Base-by-base conservation (phyloP, 2,113 vertebrate genomes). In the Hippocampus abdominalis region DNA sequence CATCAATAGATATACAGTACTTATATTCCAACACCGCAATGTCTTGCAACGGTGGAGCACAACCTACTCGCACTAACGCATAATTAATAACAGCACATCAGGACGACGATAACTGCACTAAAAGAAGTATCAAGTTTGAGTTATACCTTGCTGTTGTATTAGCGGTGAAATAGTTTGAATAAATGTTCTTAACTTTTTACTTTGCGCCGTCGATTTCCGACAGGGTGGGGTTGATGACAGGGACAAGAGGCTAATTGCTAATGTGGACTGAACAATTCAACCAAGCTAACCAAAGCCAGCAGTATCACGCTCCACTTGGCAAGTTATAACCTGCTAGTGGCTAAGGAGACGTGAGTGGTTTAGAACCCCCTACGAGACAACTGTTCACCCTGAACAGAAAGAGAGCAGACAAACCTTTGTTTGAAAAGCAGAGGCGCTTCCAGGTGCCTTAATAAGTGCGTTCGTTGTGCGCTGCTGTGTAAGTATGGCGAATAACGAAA, bases 401-500 rank as follows among this genome's bases (percentile, higher is more conserved):
- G 10, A 4, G 6, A 2, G 8, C 12, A 27, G 18, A 42, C 85
- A 62, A 79, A 90, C 90, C 91, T 83, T 70, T 56, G 46, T 57
- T 32, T 68, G 49, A 25, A 62, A 69, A 62, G 77, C 53, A 36
- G 78, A 8, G 20, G 70, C 62, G 73, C 25, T 79, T 81, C 54
- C 83, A 78, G 87, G 78, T 70, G 79, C 73, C 79, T 72, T 70
- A 42, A 70, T 68, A 67, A 72, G 74, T 78, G 82, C 82, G 78
- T 81, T 64, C 7, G 77, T 72, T 75, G 88, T 69, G 87, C 78
- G 84, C 64, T 81, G 67, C 71, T 16, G 74, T 82, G 84, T 69
- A 77, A 89, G 83, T 89, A 91, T 91, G 91, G 91, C 91, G 89
- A 88, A 89, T 69, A 84, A 82, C 60, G 77, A 82, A 79, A 74